Evolutionary conservation across 2,113 vertebrate species (phyloP), one percentile per base, ranked within the genome.

Genomic region (Psammodynastes pulverulentus): DNA sequence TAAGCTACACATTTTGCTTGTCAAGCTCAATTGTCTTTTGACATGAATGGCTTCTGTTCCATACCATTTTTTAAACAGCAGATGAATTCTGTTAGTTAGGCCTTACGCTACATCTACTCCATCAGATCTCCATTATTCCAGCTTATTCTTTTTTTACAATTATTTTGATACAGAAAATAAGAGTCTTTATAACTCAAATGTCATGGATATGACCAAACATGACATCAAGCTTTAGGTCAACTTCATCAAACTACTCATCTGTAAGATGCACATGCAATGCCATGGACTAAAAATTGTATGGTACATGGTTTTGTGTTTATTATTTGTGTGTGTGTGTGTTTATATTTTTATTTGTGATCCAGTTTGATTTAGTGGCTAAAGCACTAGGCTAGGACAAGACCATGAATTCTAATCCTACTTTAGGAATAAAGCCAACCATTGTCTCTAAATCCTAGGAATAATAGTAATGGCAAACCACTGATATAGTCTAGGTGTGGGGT

Each of bases 21-120:
- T 97, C 96, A 97, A 96, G 93, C 95, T 94, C 89, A 94, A 92
- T 96, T 95, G 95, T 96, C 96, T 97, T 95, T 95, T 95, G 94
- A 94, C 93, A 91, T 93, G 79, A 96, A 96, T 93, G 90, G 94
- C 95, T 97, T 97, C 92, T 96, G 97, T 95, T 91, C 93, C 89
- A 94, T 94, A 89, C 90, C 96, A 94, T 96, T 94, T 88, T 95
- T 58, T 1, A 91, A 85, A 79, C 72, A 88, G 92, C 91, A 96
- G 95, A 95, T 93, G 43, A 91, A 96, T 94, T 91, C 89, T 95
- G 94, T 93, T 89, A 94, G 92, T 93, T 93, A 89, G 93, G 86
- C 58, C 56, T 93, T 90, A 46, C 88, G 91, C 0, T 91, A 87
- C 72, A 93, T 7, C n/a, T 54, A 15, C 87, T 93, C 91, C 7